A percentile compares a stretch with the other conserved stretches of the same genome.
Evolutionary conservation across 1,140 invertebrate species (phyloP).

Genomic region (Theocolax elegans): DNA sequence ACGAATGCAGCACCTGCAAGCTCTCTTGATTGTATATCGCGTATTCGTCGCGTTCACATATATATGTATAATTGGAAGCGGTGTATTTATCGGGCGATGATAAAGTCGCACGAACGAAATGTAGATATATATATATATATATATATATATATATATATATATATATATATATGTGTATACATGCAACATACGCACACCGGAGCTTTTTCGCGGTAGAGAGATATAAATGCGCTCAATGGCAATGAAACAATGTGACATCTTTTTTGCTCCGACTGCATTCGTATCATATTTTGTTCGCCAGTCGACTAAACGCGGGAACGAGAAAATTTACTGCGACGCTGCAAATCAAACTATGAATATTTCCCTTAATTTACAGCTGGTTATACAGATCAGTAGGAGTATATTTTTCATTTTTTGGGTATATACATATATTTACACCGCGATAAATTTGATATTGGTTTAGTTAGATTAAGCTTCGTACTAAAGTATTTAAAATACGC

Average conservation of each 20-base stretch:
- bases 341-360: neutral
- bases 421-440: too few relatives aligned
- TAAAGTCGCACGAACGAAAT: slow-evolving; percentile 25
- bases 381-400: too few relatives aligned
- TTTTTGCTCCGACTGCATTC: slow-evolving; percentile 12
- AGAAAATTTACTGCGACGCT: slow-evolving; percentile 5
- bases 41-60: too few relatives aligned
- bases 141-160: too few relatives aligned
- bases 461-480: too few relatives aligned
- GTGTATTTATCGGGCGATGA: slow-evolving; percentile 15
- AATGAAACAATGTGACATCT: slow-evolving; percentile 29
- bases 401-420: too few relatives aligned
- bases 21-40: slow-evolving; percentile 33
- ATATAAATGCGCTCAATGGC: slow-evolving; percentile 34
- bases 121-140: too few relatives aligned
- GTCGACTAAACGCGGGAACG: neutral
- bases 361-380: too few relatives aligned
- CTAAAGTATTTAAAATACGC: too few relatives aligned
- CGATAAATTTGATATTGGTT: too few relatives aligned
- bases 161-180: too few relatives aligned
- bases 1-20: too few relatives aligned
- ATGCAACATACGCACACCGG: neutral
- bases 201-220: slow-evolving; percentile 19
- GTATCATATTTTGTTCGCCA: slow-evolving; percentile 21
- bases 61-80: slow-evolving; percentile 14